Evolutionary conservation across 2,113 vertebrate species (phyloP).

Genomic region (Rattus rattus): DNA sequence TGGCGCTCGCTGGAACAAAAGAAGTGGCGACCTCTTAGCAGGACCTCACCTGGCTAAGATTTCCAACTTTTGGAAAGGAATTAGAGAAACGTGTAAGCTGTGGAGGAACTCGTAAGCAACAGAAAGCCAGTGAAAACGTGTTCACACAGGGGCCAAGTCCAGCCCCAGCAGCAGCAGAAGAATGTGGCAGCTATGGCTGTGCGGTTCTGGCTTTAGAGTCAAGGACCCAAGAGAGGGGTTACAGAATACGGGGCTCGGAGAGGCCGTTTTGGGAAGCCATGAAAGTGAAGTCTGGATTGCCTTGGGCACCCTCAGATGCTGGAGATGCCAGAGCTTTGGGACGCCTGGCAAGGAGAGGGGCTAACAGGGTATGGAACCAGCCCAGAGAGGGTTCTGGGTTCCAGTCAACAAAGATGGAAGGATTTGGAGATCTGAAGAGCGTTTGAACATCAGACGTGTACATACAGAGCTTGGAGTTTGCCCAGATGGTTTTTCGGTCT

Average conservation of each 20-base stretch:
- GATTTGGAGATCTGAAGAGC: neutral
- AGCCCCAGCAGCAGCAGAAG: neutral
- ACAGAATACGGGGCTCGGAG: neutral
- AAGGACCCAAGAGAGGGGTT: neutral
- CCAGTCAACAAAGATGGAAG: neutral
- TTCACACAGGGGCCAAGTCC: neutral
- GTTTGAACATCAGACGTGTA: neutral
- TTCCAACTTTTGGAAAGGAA: neutral
- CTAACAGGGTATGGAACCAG: neutral
- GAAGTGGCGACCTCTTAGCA: neutral
- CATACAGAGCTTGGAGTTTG: neutral
- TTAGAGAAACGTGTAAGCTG: neutral
- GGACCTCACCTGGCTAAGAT: neutral
- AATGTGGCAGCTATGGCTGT: fast-evolving
- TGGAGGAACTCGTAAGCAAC: neutral
- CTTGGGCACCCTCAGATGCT: neutral
- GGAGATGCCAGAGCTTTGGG: neutral
- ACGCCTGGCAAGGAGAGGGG: no score
- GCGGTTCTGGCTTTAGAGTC: neutral
- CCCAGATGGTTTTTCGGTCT: neutral
- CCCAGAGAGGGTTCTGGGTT: neutral
- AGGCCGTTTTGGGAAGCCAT: neutral
- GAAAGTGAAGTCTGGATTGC: neutral
- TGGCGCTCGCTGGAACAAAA: neutral
- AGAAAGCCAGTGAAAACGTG: neutral